Evolutionary conservation across 2,888 invertebrate genomes (phyloP).

Genomic region (Thalpophila matura): DNA sequence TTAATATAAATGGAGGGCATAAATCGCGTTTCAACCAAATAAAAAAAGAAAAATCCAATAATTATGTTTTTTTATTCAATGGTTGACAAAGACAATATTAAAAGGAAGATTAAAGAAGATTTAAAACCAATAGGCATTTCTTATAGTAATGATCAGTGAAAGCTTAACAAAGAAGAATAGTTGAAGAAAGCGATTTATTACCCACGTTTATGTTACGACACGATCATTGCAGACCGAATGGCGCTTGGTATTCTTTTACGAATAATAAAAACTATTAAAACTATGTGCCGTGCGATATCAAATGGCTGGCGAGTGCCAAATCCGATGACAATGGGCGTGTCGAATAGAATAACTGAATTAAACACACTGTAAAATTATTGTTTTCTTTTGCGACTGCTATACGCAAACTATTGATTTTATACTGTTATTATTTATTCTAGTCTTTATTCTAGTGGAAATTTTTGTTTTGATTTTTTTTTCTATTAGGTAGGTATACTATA

Average conservation of each 20-base stretch:
- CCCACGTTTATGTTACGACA: slow-evolving; percentile 57
- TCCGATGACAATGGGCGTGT: slow-evolving; percentile 69
- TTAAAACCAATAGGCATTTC: slow-evolving; percentile 4
- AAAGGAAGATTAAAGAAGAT: background rate
- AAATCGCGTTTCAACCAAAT: slow-evolving; percentile 61
- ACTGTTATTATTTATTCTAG: background rate
- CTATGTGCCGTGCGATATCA: slow-evolving; percentile 65
- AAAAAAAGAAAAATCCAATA: slow-evolving; percentile 42
- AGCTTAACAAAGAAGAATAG: slow-evolving; percentile 35
- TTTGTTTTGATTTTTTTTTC: background rate
- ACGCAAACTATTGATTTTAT: slow-evolving; percentile 35
- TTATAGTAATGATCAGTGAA: slow-evolving; percentile 36
- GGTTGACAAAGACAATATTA: background rate
- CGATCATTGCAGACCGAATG: slow-evolving; percentile 66
- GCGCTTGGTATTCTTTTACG: slow-evolving; percentile 67
- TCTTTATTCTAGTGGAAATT: background rate
- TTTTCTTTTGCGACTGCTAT: slow-evolving; percentile 34
- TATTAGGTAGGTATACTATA: no score
- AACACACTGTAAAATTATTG: slow-evolving; percentile 48
- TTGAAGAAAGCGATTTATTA: slow-evolving; percentile 68
- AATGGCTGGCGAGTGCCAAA: slow-evolving; percentile 72
- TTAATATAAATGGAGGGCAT: slow-evolving; percentile 69
- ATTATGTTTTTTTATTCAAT: slow-evolving; percentile 20
- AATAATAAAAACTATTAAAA: slow-evolving; percentile 68
- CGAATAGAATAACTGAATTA: slow-evolving; percentile 68